A percentile compares a stretch with the other conserved stretches of the same genome.
phyloP scores from a whole-genome alignment of 2,113 vertebrate genomes.

The Eurystomus gularis region DNA sequence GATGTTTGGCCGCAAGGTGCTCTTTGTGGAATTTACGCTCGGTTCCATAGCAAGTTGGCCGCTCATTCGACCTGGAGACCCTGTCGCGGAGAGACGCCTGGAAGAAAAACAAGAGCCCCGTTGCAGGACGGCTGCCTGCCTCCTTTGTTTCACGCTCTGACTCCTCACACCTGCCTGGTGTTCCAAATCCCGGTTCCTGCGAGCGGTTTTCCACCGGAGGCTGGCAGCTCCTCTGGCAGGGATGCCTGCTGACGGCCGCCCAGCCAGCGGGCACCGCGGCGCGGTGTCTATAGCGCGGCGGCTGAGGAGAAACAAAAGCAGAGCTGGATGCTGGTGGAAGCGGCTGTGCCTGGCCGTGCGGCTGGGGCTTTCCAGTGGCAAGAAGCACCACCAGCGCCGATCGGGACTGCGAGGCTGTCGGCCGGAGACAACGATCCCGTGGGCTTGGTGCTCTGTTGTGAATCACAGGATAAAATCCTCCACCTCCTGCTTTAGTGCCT shows the following conservation, averaged over 20 bases:
- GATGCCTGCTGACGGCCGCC: background rate
- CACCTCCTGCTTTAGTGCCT: no score
- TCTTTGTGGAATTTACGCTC: background rate
- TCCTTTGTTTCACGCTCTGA: background rate
- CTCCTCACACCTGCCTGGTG: background rate
- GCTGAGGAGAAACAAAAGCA: background rate
- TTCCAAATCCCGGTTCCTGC: background rate
- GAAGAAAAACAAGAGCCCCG: background rate
- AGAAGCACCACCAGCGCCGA: background rate
- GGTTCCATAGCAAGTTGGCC: background rate
- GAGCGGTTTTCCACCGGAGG: background rate
- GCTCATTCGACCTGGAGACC: background rate
- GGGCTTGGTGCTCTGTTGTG: background rate
- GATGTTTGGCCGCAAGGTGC: background rate
- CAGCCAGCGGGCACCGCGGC: background rate
- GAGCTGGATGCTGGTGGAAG: background rate
- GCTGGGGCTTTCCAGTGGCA: background rate
- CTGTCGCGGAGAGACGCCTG: background rate
- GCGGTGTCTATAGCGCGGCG: background rate
- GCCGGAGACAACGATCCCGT: background rate
- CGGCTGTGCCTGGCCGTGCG: background rate
- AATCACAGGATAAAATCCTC: background rate
- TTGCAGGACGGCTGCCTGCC: background rate
- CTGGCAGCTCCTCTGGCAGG: background rate
- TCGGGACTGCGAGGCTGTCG: background rate